These are phyloP conservation scores for Melanotaenia maccullochi DNA, from an alignment of 2,797 vertebrate species.

Conservation along the genomic window DNA sequence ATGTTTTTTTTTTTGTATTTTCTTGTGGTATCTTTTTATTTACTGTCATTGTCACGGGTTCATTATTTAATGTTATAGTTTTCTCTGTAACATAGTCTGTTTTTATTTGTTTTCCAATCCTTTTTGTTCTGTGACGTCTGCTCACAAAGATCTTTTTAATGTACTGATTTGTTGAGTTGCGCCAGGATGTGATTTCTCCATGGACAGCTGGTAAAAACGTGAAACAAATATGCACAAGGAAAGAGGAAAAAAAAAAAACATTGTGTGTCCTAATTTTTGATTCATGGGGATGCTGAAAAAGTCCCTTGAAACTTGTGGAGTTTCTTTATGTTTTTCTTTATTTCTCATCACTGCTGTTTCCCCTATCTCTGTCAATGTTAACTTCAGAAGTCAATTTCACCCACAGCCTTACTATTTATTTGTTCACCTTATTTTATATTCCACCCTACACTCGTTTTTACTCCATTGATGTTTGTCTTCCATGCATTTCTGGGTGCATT, in stretches of 20 bases:
- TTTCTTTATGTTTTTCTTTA: constrained; percentile 66
- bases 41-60: constrained; percentile 21
- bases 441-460: constrained; percentile 49
- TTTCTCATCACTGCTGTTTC: constrained; percentile 54
- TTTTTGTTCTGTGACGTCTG: constrained; percentile 48
- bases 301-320: constrained; percentile 26
- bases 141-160: constrained; percentile 35
- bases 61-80: constrained; percentile 29
- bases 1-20: background rate
- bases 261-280: constrained; percentile 61
- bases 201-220: constrained; percentile 41
- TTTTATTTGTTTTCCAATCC: constrained; percentile 36
- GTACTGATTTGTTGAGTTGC: constrained; percentile 67
- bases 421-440: constrained; percentile 63
- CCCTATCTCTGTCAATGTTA: constrained; percentile 57
- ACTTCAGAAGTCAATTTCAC: constrained; percentile 71
- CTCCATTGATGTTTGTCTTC: constrained; percentile 38
- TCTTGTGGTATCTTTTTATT: constrained; percentile 17
- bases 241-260: constrained; percentile 30
- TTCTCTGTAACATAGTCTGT: constrained; percentile 32
- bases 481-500: constrained; percentile 39
- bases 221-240: constrained; percentile 52
- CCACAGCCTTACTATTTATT: constrained; percentile 69
- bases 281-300: constrained; percentile 45
- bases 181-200: constrained; percentile 50